A percentile compares a stretch with the other conserved stretches of the same genome.
Conservation (phyloP, 2,113 vertebrate species). For the Podilymbus podiceps region DNA sequence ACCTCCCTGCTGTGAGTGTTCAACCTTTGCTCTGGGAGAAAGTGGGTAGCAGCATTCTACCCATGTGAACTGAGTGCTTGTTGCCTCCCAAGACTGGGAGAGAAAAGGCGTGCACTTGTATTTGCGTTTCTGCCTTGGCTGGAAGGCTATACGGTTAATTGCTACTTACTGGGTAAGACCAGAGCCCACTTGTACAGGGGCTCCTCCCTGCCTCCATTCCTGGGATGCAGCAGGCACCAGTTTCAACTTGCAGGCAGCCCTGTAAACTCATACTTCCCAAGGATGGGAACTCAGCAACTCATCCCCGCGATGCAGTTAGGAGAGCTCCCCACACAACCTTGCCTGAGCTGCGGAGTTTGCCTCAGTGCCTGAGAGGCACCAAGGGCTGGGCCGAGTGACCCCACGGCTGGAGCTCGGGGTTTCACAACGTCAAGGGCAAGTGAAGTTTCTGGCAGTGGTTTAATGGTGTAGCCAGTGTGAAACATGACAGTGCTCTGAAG, state of each 20-base stretch:
- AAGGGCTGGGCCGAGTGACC: neutral
- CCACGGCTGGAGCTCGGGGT: neutral
- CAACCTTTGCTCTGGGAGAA: neutral
- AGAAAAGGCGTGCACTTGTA: neutral
- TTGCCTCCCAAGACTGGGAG: neutral
- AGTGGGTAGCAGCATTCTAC: neutral
- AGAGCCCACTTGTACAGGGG: neutral
- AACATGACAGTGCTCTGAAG: neutral
- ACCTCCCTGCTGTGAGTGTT: neutral
- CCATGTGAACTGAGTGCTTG: neutral
- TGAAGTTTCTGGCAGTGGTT: neutral
- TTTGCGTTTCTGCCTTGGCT: neutral
- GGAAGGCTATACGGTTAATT: neutral
- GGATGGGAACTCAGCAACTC: neutral
- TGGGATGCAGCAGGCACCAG: neutral
- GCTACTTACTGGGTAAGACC: neutral
- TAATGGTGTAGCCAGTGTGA: neutral
- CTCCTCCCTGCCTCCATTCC: neutral
- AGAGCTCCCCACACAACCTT: neutral
- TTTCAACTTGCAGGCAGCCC: neutral
- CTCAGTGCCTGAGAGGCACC: neutral
- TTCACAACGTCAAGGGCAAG: neutral
- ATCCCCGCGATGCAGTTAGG: neutral
- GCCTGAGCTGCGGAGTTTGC: rapidly evolving
- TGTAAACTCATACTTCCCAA: neutral